Evolutionary conservation across 2,113 vertebrate genomes (phyloP).

Genomic region (Hepsetus odoe): DNA sequence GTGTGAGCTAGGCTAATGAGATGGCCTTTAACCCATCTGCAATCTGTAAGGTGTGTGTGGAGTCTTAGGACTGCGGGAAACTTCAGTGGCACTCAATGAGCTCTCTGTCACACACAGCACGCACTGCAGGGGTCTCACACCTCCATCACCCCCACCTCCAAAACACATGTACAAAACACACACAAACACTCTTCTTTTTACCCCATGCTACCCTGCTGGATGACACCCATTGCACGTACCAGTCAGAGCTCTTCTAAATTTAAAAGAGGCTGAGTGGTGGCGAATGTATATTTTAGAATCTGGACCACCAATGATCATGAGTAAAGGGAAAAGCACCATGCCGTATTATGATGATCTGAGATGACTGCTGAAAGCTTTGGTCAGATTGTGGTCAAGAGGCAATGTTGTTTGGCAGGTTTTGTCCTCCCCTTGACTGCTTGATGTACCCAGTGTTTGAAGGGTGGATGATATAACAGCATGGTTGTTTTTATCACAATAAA

Average conservation of each 20-base stretch:
- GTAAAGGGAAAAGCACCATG: too few species aligned
- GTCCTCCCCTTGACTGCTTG: neutral
- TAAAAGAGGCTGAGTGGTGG: too few species aligned
- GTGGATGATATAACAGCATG: too few species aligned
- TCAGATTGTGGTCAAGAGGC: conserved; percentile 10
- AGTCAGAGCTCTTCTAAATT: too few species aligned
- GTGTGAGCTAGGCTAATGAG: neutral
- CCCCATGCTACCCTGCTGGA: neutral
- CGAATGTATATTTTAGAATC: neutral
- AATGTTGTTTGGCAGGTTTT: neutral
- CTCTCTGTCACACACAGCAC: neutral
- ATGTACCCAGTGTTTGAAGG: neutral
- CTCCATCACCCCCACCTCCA: conserved; percentile 12
- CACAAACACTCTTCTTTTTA: neutral
- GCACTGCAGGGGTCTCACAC: conserved; percentile 28
- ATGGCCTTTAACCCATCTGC: neutral
- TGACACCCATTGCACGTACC: neutral
- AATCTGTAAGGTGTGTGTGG: neutral
- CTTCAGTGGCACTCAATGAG: conserved; percentile 3
- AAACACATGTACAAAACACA: neutral
- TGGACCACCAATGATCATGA: conserved; percentile 1
- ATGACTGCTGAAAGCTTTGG: neutral
- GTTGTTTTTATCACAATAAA: too few species aligned
- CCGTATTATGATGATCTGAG: too few species aligned
- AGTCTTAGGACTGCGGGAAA: conserved; percentile 22